Evolutionary conservation across 2,113 vertebrate genomes (phyloP), one percentile per base, ranked within the genome.

Genomic region (Potamarius usumacintae): DNA sequence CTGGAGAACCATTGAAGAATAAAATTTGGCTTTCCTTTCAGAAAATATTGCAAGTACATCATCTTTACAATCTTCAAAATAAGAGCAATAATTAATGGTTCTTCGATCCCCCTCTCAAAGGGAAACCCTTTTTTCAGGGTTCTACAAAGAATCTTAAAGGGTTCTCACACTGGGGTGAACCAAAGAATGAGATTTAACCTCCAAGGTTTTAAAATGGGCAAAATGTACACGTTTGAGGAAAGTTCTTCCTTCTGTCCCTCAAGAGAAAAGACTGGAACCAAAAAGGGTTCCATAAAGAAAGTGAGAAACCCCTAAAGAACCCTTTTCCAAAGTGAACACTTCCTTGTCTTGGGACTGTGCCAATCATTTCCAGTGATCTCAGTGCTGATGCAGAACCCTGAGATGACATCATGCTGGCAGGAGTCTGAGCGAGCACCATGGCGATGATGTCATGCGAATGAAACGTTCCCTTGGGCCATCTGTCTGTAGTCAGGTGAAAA

Each of bases 381-480:
- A n/a, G 42, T 34, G 18, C 22, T 76, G 30, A 58, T 77, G 80
- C 0, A 0, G 42, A 77, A 67, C 52, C 12, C 83, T 67, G 76
- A 34, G 57, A 88, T 90, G 87, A 87, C 62, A 60, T 81, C 67
- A 90, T 80, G 76, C 82, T 82, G 34, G 34, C n/a, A 4, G 20
- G 14, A 58, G 53, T 83, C 62, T 78, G 65, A 42, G 27, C 57
- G 60, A 50, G 42, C 42, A 11, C 5, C 7, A 60, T 60, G 69
- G 3, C 4, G 30, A 85, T 85, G 83, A 85, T 85, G 69, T 60
- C 60, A 85, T 60, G 27, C 20, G 77, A 69, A 78, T 84, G 52
- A 86, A 65, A 76, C 74, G 58, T 34, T 67, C 42, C 76, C 85
- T 89, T 8, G 7, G 55, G 77, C 18, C 30, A 52, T n/a, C 52